Evolutionary conservation across 2,797 vertebrate species (phyloP), one percentile per base, ranked within the genome.

Genomic region (Enteromius fasciolatus): DNA sequence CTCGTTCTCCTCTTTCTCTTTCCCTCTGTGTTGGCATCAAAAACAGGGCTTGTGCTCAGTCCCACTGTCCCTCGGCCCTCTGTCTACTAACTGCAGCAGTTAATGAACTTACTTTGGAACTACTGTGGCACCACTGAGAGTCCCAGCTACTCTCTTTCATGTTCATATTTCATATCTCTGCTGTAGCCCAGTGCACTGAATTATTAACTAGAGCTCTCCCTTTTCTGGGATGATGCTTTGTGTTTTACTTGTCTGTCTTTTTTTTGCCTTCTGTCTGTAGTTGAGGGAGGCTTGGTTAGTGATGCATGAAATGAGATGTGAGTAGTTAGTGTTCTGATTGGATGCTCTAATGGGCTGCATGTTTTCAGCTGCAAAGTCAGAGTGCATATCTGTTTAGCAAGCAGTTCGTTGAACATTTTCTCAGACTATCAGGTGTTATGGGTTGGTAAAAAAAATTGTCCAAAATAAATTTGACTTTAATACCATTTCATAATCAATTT

Each of bases 151-250:
- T 90, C 82, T 86, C 83, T 92, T 90, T 93, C 78, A 90, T 89
- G 89, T 94, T 93, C 93, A 90, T 90, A 91, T 93, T 93, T 93
- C 92, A 92, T 93, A 92, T 94, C 92, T 90, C 87, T 91, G 89
- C 91, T 91, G 91, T 87, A 93, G 91, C 91, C 89, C 86, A 39
- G 88, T 82, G 87, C 90, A 90, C 88, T 94, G 89, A 94, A 94
- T 95, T 94, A 94, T 94, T 94, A 93, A 94, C 88, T 85, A 91
- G 88, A 89, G 81, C 81, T 54, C 74, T 87, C 82, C 87, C 87
- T 90, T 92, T 93, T 93, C 90, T 90, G 72, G 63, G 63, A 74
- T 83, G 78, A 85, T 83, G 72, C 70, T 76, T 80, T 83, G 23
- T 79, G 68, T 82, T 69, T 80, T 64, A 68, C 59, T 83, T 74